A percentile compares a stretch with the other conserved stretches of the same genome.
Conservation (phyloP, 2,113 vertebrate species). For the Furnarius figulus region DNA sequence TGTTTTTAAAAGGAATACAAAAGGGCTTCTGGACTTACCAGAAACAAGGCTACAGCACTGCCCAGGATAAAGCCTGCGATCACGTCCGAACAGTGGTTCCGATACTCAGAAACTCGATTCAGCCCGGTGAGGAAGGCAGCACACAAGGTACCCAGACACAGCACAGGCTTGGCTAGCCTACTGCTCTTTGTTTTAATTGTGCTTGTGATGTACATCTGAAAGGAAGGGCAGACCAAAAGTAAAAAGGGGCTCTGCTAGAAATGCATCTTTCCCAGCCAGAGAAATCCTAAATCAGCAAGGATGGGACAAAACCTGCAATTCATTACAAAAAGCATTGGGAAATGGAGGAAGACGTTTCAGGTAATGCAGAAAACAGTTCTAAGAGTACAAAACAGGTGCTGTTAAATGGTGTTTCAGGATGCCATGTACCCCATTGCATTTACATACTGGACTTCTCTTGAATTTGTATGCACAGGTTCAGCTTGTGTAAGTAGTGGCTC, state of each 20-base stretch:
- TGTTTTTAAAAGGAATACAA: not conserved
- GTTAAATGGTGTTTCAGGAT: not conserved
- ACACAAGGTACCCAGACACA: constrained; percentile 93
- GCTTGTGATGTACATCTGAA: constrained; percentile 99
- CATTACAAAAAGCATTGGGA: not conserved
- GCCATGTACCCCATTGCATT: not conserved
- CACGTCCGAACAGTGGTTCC: constrained; percentile 96
- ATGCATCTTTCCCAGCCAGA: fast-evolving
- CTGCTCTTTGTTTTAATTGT: constrained; percentile 98
- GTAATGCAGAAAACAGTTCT: not conserved
- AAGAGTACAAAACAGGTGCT: not conserved
- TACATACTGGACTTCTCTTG: not conserved
- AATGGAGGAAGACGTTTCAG: not conserved
- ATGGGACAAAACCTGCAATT: not conserved
- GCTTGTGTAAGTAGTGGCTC: not conserved
- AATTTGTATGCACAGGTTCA: not conserved
- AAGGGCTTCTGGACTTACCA: constrained; percentile 77
- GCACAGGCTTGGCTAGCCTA: constrained; percentile 93
- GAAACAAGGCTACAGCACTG: constrained; percentile 89
- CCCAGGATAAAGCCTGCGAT: constrained; percentile 95
- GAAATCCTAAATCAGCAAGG: not conserved
- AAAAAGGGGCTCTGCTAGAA: not conserved
- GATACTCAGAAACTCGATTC: constrained; percentile 95
- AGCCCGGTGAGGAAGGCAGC: constrained; percentile 93
- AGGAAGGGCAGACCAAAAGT: not conserved